phyloP scores from a whole-genome alignment of 53 echinoderm and acorn worm species.

The Apostichopus leukothele region DNA sequence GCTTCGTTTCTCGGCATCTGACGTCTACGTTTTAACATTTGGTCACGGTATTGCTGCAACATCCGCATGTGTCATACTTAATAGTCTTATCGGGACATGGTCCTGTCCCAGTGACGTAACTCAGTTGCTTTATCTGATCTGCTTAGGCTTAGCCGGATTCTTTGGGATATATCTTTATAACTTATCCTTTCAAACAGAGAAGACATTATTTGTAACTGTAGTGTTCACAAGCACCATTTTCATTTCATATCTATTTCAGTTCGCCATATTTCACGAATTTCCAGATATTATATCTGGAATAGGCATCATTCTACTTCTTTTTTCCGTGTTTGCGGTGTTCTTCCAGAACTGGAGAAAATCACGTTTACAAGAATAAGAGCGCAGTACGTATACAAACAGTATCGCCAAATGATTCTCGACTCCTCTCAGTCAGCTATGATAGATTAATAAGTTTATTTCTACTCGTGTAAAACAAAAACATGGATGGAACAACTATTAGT shows the following conservation, averaged over 20 bases:
- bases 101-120: not conserved
- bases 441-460: too few species aligned
- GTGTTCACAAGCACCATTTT: not conserved
- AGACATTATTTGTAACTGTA: not conserved
- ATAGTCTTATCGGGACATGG: not conserved
- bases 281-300: slow-evolving; percentile 17
- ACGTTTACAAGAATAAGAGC: too few species aligned
- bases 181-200: not conserved
- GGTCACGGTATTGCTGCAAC: not conserved
- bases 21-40: slow-evolving; percentile 12
- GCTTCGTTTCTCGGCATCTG: not conserved
- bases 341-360: not conserved
- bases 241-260: slow-evolving; percentile 3
- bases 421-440: too few species aligned
- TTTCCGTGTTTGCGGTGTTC: not conserved
- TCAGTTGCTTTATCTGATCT: not conserved
- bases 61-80: not conserved
- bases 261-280: not conserved
- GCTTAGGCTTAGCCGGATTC: not conserved
- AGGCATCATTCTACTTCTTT: not conserved
- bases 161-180: not conserved
- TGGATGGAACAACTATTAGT: too few species aligned
- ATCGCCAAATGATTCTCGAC: too few species aligned
- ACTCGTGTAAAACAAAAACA: too few species aligned
- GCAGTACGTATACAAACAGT: too few species aligned